These are phyloP conservation scores for Drosophila aldrichi DNA, from an alignment of 2,888 invertebrate species.

Conservation along the genomic window DNA sequence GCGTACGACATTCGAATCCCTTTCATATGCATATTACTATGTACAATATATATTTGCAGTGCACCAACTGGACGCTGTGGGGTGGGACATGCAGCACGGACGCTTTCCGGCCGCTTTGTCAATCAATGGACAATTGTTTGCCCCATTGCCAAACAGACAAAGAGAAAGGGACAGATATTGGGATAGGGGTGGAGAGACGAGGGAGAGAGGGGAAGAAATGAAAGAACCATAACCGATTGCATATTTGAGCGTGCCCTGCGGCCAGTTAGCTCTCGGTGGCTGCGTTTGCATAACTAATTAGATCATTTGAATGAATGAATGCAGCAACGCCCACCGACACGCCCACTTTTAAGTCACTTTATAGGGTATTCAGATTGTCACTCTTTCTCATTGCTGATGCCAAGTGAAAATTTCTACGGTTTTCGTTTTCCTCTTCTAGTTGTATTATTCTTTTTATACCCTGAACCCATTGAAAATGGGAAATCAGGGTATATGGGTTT, in stretches of 20 bases:
- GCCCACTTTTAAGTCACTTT: neutral
- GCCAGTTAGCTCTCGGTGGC: conserved; percentile 28
- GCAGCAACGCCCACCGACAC: neutral
- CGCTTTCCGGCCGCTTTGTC: conserved; percentile 22
- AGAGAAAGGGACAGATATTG: neutral
- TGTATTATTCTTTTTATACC: neutral
- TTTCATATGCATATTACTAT: neutral
- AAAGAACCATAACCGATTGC: conserved; percentile 26
- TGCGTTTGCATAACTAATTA: conserved; percentile 71
- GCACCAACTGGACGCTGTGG: neutral
- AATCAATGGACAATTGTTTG: conserved; percentile 65
- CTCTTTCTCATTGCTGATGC: neutral
- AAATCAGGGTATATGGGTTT: too few relatives aligned
- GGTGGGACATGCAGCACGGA: neutral
- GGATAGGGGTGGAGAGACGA: neutral
- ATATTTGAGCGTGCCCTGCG: conserved; percentile 34
- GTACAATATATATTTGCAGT: neutral
- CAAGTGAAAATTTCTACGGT: neutral
- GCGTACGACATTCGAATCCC: neutral
- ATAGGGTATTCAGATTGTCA: conserved; percentile 8
- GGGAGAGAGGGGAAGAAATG: neutral
- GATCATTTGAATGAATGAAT: conserved; percentile 42
- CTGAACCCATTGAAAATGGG: too few relatives aligned
- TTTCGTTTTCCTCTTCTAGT: neutral
- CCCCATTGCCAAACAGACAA: conserved; percentile 13